Base-by-base conservation (phyloP, 1,140 invertebrate genomes). In the Acromyrmex charruanus region DNA sequence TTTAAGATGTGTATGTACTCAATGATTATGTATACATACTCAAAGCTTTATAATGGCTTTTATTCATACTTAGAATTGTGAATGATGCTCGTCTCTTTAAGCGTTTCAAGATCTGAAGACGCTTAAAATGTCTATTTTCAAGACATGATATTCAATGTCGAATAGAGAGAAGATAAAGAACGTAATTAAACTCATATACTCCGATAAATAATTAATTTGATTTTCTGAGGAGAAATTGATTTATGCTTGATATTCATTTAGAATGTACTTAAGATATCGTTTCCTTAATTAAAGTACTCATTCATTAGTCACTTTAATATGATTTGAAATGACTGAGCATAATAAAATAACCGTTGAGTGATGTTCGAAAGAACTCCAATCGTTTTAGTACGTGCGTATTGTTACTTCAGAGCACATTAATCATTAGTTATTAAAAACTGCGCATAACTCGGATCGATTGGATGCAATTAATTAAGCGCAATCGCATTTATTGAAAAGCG, bases 281-380 rank as follows among this genome's bases (percentile, higher is more conserved):
- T 71, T 71, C 14, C 68, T 72, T 72, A 77, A 77, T 77, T 77
- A 77, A 77, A 10, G 25, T 5, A 77, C 16, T 77, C 21, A 44
- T 63, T 49, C 58, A 77, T 77, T 63, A 77, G 59, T 77, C 25
- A 77, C 31, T 49, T 59, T 39, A 77, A 63, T 63, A 14, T 7
- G 7, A 10, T 77, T 77, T 16, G 9, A 21, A 25, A 63, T 49
- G 18, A 44, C 39, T 79, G 58, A 44, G 39, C 39, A 63, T 59
- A 49, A 16, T 25, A 18, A 63, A 63, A 63, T 74, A 18, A 61
- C 18, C 9, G 18, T 16, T 55, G 58, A 35, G 25, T 18, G 44
- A 79, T 65, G 28, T 79, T 77, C 25, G 18, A 77, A 44, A 49
- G 59, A n/a, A 3, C 21, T 49, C 3, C 21, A 59, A 28, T 79